A percentile compares a stretch with the other conserved stretches of the same genome.
phyloP scores from a whole-genome alignment of 2,797 vertebrate genomes.

The Tadarida brasiliensis region DNA sequence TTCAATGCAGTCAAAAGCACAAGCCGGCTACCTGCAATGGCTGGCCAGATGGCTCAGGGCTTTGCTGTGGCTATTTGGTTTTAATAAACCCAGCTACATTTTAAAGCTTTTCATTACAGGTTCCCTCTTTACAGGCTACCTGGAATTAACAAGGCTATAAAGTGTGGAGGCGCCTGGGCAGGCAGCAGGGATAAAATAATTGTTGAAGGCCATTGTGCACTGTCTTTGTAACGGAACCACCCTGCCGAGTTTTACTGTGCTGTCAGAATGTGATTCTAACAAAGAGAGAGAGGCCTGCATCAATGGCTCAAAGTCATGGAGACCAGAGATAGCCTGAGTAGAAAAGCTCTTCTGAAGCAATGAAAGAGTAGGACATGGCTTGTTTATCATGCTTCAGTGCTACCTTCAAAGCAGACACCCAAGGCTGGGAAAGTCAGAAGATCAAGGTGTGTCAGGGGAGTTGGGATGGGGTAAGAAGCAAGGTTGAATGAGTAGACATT shows the following conservation, averaged over 20 bases:
- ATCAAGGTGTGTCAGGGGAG: neutral
- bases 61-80: neutral
- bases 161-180: neutral
- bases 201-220: neutral
- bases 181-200: neutral
- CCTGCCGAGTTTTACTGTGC: neutral
- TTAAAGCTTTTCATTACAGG: neutral
- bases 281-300: neutral
- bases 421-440: neutral
- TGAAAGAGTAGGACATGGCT: neutral
- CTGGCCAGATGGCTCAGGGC: neutral
- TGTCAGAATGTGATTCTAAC: neutral
- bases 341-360: neutral
- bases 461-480: constrained; percentile 58
- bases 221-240: neutral
- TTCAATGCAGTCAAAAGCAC: constrained; percentile 68
- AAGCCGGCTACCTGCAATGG: neutral
- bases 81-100: constrained; percentile 16
- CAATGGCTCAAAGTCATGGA: neutral
- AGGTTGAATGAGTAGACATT: neutral
- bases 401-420: neutral
- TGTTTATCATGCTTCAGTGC: neutral
- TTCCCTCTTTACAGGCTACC: neutral
- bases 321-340: neutral
- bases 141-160: neutral